Base-by-base conservation (phyloP, 1,140 invertebrate genomes). In the Listronotus bonariensis region DNA sequence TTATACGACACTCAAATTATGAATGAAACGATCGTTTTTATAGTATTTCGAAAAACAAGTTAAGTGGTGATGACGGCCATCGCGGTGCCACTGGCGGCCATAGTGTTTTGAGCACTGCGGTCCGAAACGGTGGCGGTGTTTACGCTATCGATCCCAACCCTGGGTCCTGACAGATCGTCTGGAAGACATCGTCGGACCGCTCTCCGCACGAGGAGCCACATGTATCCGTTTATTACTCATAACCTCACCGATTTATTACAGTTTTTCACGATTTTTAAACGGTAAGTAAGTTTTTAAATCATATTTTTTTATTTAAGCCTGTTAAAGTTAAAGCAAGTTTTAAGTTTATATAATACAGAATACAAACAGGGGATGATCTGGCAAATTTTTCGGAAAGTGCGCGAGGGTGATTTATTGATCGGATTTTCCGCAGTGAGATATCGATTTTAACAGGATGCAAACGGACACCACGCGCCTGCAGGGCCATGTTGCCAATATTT, bases 81-180 rank as follows among this genome's bases (percentile, higher is more conserved):
- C 11, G 36, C 42, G 43, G 49, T 70, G 70, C 66, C 58, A 57
- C 68, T 72, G 68, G 53, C 64, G 53, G 65, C 60, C 60, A 72
- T 72, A 62, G 67, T 74, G 71, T 71, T 72, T 67, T 65, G 81
- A 80, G 77, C 80, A 82, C 82, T 79, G 75, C 65, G 65, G 56
- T 68, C 79, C 60, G 62, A 40, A 42, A 56, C 63, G 55, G 52
- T 58, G 46, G 48, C 49, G 41, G 63, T 70, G 68, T 71, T 72
- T 75, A 67, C 48, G 49, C 52, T 77, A 77, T 77, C 74, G 76
- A 77, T 77, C 57, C 67, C 62, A 70, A 76, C 81, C 79, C 72
- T 72, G 70, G 59, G 67, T 69, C 54, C 68, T 59, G 64, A 51
- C 68, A 70, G 65, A 66, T 52, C 14, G 48, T 65, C 62, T 61